Base-by-base conservation (phyloP, 2,113 vertebrate species). In the Phyllostomus hastatus region DNA sequence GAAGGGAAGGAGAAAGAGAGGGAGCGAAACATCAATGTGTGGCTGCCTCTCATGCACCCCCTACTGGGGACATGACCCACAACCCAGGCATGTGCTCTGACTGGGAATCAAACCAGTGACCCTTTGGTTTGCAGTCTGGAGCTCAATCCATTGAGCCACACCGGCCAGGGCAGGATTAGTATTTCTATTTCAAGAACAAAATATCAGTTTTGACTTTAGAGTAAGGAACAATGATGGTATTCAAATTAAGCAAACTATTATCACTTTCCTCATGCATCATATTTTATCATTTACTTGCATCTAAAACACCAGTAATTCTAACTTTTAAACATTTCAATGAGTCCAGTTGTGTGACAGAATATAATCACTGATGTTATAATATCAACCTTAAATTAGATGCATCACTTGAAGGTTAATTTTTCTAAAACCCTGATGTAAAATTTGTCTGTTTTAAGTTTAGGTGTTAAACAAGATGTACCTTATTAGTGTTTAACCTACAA, bases 201-300 rank as follows among this genome's bases (percentile, higher is more conserved):
- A 89, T 80, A 19, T 4, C 24, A 7, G n/a, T 41, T 96, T 88
- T 26, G 9, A 11, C n/a, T 93, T 92, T 43, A 85, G 46, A 92
- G 69, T 87, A 72, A 94, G 87, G 38, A 94, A 28, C 3, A 86
- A 20, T 43, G 52, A 31, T 28, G 8, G 0, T 31, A 46, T 26
- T 81, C 86, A 43, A 82, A 73, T 76, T 82, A 85, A 95, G 11
- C n/a, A 84, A 79, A 28, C 5, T 82, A 16, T 38, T 54, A 41
- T 50, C 11, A 48, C 67, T 70, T 82, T 69, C 43, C 24, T 88
- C 10, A 19, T 46, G 7, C 2, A 52, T 95, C 54, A 43, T 59
- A 38, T 26, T n/a, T 95, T 41, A 72, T 78, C 17, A 85, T 80
- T 90, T 95, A 50, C 33, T 85, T 92, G 31, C 46, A 91, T 86